phyloP scores from a whole-genome alignment of 2,113 vertebrate genomes.

The Polyodon spathula region DNA sequence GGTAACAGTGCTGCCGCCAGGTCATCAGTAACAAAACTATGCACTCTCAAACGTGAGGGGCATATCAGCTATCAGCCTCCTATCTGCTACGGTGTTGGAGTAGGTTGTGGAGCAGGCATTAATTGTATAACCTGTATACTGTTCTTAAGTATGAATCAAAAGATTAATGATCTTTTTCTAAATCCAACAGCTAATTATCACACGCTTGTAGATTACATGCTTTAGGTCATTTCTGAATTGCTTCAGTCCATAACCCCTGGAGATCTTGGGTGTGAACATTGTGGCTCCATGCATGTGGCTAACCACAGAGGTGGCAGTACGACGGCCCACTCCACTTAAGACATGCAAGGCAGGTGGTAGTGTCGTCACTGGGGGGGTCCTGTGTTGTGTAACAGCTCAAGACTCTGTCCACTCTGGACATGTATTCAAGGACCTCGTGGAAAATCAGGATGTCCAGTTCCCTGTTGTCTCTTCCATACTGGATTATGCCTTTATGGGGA shows the following conservation, averaged over 20 bases:
- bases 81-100: no score
- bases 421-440: slow-evolving; percentile 80
- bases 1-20: slow-evolving; percentile 45
- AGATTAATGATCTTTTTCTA: no score
- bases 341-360: no score
- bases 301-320: slow-evolving; percentile 75
- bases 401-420: slow-evolving; percentile 79
- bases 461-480: slow-evolving; percentile 84
- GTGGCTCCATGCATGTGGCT: slow-evolving; percentile 85
- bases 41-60: no score
- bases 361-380: no score
- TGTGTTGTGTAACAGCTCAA: no score
- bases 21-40: no score
- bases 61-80: no score
- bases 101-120: no score
- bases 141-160: no score
- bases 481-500: slow-evolving; percentile 70
- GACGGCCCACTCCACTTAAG: slow-evolving; percentile 87
- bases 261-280: slow-evolving; percentile 78
- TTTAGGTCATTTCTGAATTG: slow-evolving; percentile 91
- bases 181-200: no score
- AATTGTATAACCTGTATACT: no score
- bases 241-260: slow-evolving; percentile 81
- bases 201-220: slow-evolving; percentile 43
- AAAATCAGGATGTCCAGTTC: slow-evolving; percentile 83